Evolutionary conservation across 2,113 vertebrate genomes (phyloP).

Genomic region (Telmatochromis sp.): DNA sequence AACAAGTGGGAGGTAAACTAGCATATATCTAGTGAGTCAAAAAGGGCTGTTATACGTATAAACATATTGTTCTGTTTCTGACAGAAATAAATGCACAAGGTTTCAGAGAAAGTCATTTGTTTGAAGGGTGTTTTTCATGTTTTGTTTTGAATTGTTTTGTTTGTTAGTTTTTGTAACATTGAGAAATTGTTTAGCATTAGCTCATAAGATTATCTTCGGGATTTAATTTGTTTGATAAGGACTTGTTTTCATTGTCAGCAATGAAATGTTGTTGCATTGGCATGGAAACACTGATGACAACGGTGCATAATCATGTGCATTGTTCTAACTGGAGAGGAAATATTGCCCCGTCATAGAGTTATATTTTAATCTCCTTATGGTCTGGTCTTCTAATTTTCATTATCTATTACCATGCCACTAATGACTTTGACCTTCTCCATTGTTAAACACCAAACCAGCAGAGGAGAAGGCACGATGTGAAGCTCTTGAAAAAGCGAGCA

Average conservation of each 20-base stretch:
- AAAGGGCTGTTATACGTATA: background rate
- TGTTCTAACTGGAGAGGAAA: background rate
- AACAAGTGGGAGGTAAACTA: background rate
- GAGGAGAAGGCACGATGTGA: background rate
- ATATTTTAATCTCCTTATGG: constrained; percentile 33
- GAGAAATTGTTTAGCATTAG: background rate
- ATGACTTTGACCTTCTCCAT: constrained; percentile 63
- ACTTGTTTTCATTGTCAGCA: background rate
- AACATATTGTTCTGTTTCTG: background rate
- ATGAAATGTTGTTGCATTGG: background rate
- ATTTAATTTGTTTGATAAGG: background rate
- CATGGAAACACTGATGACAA: background rate
- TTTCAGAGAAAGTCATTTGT: background rate
- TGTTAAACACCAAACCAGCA: constrained; percentile 38
- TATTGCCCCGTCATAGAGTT: constrained; percentile 10
- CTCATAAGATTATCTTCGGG: background rate
- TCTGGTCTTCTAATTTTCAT: constrained; percentile 50
- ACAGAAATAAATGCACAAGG: background rate
- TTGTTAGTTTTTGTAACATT: background rate
- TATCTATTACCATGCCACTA: constrained; percentile 47
- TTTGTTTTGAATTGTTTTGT: background rate
- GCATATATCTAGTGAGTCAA: background rate
- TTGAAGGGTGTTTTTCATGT: background rate
- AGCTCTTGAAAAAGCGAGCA: background rate
- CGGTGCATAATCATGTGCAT: background rate